A percentile compares a stretch with the other conserved stretches of the same genome.
Conservation (phyloP, 2,888 invertebrate genomes). For the Cerastis leucographa region DNA sequence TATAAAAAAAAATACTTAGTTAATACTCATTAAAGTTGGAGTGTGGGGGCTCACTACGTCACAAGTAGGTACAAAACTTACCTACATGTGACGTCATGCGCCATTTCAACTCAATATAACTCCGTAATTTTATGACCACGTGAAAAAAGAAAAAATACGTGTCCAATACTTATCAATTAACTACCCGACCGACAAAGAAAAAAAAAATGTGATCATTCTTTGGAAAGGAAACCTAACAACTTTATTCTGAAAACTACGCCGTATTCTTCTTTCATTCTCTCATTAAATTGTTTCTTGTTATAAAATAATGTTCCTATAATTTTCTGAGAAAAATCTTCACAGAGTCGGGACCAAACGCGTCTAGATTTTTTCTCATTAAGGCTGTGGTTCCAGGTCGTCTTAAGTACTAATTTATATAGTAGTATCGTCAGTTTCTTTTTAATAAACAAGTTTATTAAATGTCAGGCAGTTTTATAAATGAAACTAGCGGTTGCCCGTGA, state of each 20-base stretch:
- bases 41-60: no score
- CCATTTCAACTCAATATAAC: no score
- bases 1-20: no score
- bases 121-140: no score
- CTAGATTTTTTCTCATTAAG: constrained; percentile 49
- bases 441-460: constrained; percentile 3
- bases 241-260: not conserved
- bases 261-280: constrained; percentile 3
- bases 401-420: constrained; percentile 25
- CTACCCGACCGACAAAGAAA: no score
- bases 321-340: constrained; percentile 39
- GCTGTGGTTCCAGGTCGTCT: constrained; percentile 12
- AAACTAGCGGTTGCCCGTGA: not conserved
- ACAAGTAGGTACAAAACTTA: no score
- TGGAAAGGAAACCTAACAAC: not conserved
- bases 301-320: constrained; percentile 37
- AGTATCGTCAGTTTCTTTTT: constrained; percentile 20
- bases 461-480: not conserved
- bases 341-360: not conserved
- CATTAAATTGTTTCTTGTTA: constrained; percentile 28
- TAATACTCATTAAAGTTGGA: no score
- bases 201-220: no score
- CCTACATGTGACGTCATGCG: no score
- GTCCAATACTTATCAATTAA: no score
- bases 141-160: no score